Conservation (phyloP, 2,888 invertebrate species). For the Andrena chrysosceles region DNA sequence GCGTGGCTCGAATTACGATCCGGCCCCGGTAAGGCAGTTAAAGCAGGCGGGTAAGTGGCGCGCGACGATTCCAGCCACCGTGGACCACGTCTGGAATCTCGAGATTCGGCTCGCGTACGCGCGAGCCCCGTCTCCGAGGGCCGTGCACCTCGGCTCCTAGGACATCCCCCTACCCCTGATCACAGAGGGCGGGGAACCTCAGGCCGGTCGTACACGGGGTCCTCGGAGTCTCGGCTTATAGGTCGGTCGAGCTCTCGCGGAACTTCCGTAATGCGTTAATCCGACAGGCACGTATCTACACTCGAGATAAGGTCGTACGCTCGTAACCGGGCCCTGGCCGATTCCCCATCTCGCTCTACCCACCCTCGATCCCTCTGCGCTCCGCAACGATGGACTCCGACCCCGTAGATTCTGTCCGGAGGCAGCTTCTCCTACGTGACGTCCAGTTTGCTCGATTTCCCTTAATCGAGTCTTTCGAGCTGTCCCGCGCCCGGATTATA, state of each 20-base stretch:
- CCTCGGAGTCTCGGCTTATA: constrained; percentile 20
- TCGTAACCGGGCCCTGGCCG: constrained; percentile 54
- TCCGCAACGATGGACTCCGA: constrained; percentile 18
- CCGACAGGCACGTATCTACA: constrained; percentile 78
- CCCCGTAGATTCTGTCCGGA: constrained; percentile 44
- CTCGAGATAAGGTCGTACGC: constrained; percentile 74
- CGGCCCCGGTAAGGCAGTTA: constrained; percentile 44
- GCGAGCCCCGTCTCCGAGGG: constrained; percentile 29
- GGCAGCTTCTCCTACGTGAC: constrained; percentile 65
- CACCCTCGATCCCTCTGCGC: too few relatives aligned
- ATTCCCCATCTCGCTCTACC: constrained; percentile 23
- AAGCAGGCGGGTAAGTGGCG: constrained; percentile 50
- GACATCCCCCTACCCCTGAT: not conserved
- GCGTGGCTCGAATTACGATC: constrained; percentile 69
- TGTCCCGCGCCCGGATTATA: constrained; percentile 37
- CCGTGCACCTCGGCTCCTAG: constrained; percentile 5
- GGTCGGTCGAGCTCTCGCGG: constrained; percentile 71
- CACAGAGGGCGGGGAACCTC: constrained; percentile 35
- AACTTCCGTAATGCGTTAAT: constrained; percentile 84
- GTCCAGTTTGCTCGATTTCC: constrained; percentile 65
- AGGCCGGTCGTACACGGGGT: constrained; percentile 40
- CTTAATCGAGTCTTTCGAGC: constrained; percentile 58
- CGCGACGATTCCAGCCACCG: constrained; percentile 28
- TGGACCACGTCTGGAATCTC: constrained; percentile 64
- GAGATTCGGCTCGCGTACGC: constrained; percentile 53